phyloP scores from a whole-genome alignment of 2,888 invertebrate genomes.

The Cephus spinipes region DNA sequence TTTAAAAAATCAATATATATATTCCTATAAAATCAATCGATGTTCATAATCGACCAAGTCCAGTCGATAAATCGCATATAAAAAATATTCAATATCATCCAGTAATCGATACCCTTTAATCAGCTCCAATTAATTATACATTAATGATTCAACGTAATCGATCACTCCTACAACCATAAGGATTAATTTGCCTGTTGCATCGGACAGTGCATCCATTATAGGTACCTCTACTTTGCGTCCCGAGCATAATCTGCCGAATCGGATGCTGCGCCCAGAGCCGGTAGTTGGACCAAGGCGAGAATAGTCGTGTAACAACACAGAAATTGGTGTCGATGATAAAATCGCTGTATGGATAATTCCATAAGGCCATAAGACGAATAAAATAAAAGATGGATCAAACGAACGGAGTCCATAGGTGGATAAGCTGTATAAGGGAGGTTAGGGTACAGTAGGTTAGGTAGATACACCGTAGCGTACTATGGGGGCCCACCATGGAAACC shows the following conservation, averaged over 20 bases:
- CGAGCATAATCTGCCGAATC: not conserved
- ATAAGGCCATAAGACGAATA: not conserved
- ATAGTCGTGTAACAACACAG: constrained; percentile 5
- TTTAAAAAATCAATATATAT: too few relatives aligned
- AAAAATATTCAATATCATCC: not conserved
- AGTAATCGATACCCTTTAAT: not conserved
- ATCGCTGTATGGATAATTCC: not conserved
- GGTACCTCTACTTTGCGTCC: not conserved
- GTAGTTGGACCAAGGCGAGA: constrained; percentile 1
- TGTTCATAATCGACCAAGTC: not conserved
- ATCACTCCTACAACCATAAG: not conserved
- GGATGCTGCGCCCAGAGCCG: not conserved
- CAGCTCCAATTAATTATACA: not conserved
- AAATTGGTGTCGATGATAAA: constrained; percentile 10
- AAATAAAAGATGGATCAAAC: not conserved
- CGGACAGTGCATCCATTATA: not conserved
- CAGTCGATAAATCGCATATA: not conserved
- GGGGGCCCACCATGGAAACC: constrained; percentile 38
- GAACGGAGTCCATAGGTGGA: not conserved
- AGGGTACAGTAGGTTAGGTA: not conserved
- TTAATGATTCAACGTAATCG: not conserved
- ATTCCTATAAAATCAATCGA: not conserved
- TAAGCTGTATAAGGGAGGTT: not conserved
- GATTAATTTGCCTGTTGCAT: not conserved
- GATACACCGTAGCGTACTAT: constrained; percentile 16